phyloP scores from a whole-genome alignment of 1,140 invertebrate species.

The Temnothorax nylanderi region DNA sequence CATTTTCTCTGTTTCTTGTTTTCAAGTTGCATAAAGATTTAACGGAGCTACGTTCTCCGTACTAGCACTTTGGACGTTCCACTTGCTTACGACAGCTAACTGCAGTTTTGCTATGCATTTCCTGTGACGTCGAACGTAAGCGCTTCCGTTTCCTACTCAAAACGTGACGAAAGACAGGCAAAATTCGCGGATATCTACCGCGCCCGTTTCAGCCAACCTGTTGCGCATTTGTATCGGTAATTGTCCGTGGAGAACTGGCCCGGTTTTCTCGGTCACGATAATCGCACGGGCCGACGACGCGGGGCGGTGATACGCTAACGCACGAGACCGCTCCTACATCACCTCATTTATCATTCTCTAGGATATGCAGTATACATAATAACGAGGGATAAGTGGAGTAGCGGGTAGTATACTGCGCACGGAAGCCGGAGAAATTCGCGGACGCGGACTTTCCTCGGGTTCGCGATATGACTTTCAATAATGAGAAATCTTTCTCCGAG shows the following conservation, averaged over 20 bases:
- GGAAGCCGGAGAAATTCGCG: constrained; percentile 38
- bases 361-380: constrained; percentile 51
- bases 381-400: constrained; percentile 64
- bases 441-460: not conserved
- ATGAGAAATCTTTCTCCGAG: not conserved
- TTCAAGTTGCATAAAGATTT: not conserved
- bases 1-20: not conserved
- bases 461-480: not conserved
- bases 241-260: constrained; percentile 30
- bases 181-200: constrained; percentile 23
- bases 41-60: not conserved
- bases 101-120: not conserved
- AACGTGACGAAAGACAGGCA: constrained; percentile 1
- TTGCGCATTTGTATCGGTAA: constrained; percentile 19
- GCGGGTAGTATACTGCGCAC: not conserved
- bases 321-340: constrained; percentile 33
- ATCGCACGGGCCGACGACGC: constrained; percentile 32
- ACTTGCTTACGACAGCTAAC: not conserved
- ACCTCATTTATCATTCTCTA: constrained; percentile 56
- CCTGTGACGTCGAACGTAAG: not conserved
- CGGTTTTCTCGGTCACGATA: constrained; percentile 59
- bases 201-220: constrained; percentile 19
- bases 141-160: constrained; percentile 31
- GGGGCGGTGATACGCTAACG: constrained; percentile 21
- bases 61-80: not conserved